phyloP scores from a whole-genome alignment of 1,140 invertebrate species.

The Drosophila melanogaster region DNA sequence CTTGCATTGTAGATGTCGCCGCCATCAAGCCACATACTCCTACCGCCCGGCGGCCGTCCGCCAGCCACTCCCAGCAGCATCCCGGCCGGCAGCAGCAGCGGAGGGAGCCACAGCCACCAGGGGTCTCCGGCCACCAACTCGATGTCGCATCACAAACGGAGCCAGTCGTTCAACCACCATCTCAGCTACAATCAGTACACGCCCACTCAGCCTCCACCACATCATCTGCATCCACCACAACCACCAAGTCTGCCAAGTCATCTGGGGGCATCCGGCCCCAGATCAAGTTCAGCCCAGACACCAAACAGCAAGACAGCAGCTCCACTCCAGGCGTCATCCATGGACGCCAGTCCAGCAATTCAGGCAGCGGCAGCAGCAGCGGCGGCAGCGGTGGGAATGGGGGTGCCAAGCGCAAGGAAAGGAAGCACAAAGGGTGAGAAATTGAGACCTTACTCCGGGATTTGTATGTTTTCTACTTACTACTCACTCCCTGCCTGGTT shows the following conservation, averaged over 20 bases:
- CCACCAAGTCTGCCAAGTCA: slow-evolving; percentile 84
- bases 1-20: slow-evolving; percentile 85
- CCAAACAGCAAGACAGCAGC: slow-evolving; percentile 81
- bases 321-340: slow-evolving; percentile 46
- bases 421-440: slow-evolving; percentile 83
- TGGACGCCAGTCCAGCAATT: slow-evolving; percentile 58
- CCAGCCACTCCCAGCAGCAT: slow-evolving; percentile 44
- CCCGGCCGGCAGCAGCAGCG: slow-evolving; percentile 43
- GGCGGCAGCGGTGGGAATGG: slow-evolving; percentile 50
- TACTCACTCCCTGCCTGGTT: no score
- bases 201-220: slow-evolving; percentile 86
- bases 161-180: slow-evolving; percentile 88
- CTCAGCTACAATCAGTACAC: slow-evolving; percentile 88
- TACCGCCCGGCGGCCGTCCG: slow-evolving; percentile 61
- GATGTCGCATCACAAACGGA: slow-evolving; percentile 87
- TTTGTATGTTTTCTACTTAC: no score
- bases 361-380: slow-evolving; percentile 56
- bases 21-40: slow-evolving; percentile 76
- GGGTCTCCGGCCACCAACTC: slow-evolving; percentile 52
- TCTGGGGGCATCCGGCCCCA: slow-evolving; percentile 78
- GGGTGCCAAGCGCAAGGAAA: slow-evolving; percentile 83
- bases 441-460: no score
- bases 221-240: slow-evolving; percentile 85
- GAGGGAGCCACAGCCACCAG: slow-evolving; percentile 48
- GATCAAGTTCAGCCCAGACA: slow-evolving; percentile 84